A percentile compares a stretch with the other conserved stretches of the same genome.
phyloP scores from a whole-genome alignment of 1,140 invertebrate genomes.

The Drosophila ambigua region DNA sequence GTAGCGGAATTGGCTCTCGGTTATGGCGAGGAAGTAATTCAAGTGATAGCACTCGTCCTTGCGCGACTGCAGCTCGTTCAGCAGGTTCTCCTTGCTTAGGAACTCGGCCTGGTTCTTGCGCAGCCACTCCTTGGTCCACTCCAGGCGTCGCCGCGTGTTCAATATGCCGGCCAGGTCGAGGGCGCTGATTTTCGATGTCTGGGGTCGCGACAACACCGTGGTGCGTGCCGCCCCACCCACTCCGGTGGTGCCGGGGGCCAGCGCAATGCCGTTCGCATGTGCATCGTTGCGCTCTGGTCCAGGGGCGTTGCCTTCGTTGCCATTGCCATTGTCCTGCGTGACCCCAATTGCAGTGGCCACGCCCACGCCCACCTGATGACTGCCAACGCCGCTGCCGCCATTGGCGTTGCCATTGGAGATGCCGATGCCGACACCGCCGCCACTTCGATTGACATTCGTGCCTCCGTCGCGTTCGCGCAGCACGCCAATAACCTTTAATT shows the following conservation, averaged over 20 bases:
- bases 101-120: slow-evolving; percentile 79
- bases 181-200: slow-evolving; percentile 77
- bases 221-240: slow-evolving; percentile 67
- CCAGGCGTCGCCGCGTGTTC: slow-evolving; percentile 70
- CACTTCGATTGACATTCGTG: slow-evolving; percentile 66
- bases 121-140: slow-evolving; percentile 83
- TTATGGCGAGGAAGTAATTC: slow-evolving; percentile 83
- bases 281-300: slow-evolving; percentile 47
- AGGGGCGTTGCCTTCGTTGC: slow-evolving; percentile 62
- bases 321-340: slow-evolving; percentile 71
- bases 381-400: slow-evolving; percentile 21
- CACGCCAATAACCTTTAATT: slow-evolving; percentile 80
- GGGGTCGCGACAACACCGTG: slow-evolving; percentile 61
- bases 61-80: slow-evolving; percentile 75
- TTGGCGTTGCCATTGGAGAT: slow-evolving; percentile 14
- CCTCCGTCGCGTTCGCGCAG: slow-evolving; percentile 76
- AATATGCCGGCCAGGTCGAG: slow-evolving; percentile 76
- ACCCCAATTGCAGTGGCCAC: slow-evolving; percentile 65
- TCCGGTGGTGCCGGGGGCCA: slow-evolving; percentile 24
- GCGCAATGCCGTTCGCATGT: slow-evolving; percentile 30
- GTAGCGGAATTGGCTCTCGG: slow-evolving; percentile 78
- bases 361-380: slow-evolving; percentile 72
- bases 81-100: slow-evolving; percentile 75
- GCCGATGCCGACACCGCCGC: slow-evolving; percentile 7
- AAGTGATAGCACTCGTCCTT: slow-evolving; percentile 81